phyloP scores from a whole-genome alignment of 2,888 invertebrate species.

The Drosophila trichaetosa region DNA sequence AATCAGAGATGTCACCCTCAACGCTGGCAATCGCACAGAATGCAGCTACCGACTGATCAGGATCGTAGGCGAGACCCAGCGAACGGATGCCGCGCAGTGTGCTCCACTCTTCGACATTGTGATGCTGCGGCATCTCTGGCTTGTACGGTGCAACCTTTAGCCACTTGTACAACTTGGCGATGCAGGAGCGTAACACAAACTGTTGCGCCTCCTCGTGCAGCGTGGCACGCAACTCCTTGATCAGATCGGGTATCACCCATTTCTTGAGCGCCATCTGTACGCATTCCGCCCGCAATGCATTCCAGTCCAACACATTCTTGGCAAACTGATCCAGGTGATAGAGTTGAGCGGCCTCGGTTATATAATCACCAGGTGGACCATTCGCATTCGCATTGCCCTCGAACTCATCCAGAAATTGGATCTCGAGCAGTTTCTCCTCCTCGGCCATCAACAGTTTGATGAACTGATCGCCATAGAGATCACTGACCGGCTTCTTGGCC shows the following conservation, averaged over 20 bases:
- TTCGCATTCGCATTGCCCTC: constrained; percentile 88
- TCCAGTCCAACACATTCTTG: constrained; percentile 97
- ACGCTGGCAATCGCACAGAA: constrained; percentile 94
- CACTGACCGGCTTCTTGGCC: constrained; percentile 95
- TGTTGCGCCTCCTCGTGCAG: constrained; percentile 95
- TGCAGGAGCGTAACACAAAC: constrained; percentile 92
- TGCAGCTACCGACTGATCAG: constrained; percentile 93
- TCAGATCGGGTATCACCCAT: constrained; percentile 95
- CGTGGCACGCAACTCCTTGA: constrained; percentile 92
- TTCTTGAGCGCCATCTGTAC: constrained; percentile 94
- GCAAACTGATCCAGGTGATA: constrained; percentile 94
- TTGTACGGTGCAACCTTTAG: constrained; percentile 92
- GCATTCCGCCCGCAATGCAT: constrained; percentile 93
- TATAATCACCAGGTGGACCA: constrained; percentile 89
- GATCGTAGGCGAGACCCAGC: constrained; percentile 94
- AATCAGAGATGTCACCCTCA: constrained; percentile 97
- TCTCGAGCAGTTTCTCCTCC: constrained; percentile 91
- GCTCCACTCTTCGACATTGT: constrained; percentile 97
- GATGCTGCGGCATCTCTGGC: constrained; percentile 89
- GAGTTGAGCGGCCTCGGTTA: constrained; percentile 94
- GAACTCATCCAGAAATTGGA: constrained; percentile 90
- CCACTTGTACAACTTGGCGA: constrained; percentile 95
- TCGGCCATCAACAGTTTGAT: constrained; percentile 92
- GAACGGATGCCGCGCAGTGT: constrained; percentile 91
- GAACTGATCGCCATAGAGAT: constrained; percentile 95